phyloP scores from a whole-genome alignment of 2,888 invertebrate species.

The Acronicta leporina region DNA sequence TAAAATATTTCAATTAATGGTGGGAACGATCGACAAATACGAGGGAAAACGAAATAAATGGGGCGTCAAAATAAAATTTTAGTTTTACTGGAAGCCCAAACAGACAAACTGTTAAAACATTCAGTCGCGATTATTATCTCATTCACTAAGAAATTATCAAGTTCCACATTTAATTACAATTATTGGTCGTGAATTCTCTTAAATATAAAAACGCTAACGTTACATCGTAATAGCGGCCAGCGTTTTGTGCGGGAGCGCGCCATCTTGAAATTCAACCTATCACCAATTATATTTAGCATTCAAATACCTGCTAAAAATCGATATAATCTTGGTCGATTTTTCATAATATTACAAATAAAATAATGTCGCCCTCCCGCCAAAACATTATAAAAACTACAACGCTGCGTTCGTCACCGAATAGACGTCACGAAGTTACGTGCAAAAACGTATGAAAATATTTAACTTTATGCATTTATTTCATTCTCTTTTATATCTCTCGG shows the following conservation, averaged over 20 bases:
- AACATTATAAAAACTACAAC: constrained; percentile 70
- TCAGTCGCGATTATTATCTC: constrained; percentile 86
- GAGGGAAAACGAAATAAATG: constrained; percentile 46
- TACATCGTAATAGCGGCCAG: constrained; percentile 71
- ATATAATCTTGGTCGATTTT: constrained; percentile 35
- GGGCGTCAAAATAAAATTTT: constrained; percentile 78
- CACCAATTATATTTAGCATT: constrained; percentile 31
- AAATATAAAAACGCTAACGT: constrained; percentile 80
- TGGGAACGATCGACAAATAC: constrained; percentile 47
- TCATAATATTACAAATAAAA: constrained; percentile 55
- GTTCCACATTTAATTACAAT: constrained; percentile 85
- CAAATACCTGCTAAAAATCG: constrained; percentile 29
- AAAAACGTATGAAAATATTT: constrained; percentile 89
- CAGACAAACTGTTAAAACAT: constrained; percentile 85
- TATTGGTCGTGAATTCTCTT: constrained; percentile 88
- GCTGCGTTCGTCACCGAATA: constrained; percentile 67
- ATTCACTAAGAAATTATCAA: constrained; percentile 84
- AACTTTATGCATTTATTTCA: constrained; percentile 83
- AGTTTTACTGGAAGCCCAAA: constrained; percentile 87
- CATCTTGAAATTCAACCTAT: constrained; percentile 50
- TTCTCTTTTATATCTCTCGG: constrained; percentile 82
- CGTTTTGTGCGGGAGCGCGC: constrained; percentile 66
- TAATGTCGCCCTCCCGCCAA: constrained; percentile 68
- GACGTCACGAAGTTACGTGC: constrained; percentile 82
- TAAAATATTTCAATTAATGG: constrained; percentile 51